A percentile compares a stretch with the other conserved stretches of the same genome.
These are phyloP conservation scores for Hoplodrina ambigua DNA, from an alignment of 2,888 invertebrate species.

Conservation along the genomic window DNA sequence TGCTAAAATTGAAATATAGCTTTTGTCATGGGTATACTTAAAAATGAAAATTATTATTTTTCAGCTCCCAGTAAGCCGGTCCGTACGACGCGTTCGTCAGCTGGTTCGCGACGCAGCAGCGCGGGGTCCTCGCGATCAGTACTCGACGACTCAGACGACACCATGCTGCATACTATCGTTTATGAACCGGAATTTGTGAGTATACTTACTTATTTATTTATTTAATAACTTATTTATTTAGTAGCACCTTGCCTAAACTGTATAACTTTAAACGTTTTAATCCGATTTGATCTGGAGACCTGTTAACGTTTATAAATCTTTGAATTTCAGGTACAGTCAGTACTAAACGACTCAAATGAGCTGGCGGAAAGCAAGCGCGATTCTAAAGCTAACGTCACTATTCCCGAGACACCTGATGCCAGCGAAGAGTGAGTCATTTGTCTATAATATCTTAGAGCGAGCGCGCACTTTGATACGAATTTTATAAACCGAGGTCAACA, in stretches of 20 bases:
- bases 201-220: conserved; percentile 24
- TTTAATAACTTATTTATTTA: background rate
- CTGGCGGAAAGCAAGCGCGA: conserved; percentile 66
- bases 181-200: conserved; percentile 84
- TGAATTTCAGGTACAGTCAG: conserved; percentile 77
- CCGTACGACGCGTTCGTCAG: conserved; percentile 70
- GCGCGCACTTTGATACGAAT: no score
- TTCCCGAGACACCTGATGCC: conserved; percentile 85
- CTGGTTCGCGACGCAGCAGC: conserved; percentile 72
- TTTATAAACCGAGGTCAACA: no score
- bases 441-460: no score
- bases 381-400: conserved; percentile 81
- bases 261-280: no score
- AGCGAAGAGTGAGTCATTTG: conserved; percentile 84
- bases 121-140: conserved; percentile 66
- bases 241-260: no score
- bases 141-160: conserved; percentile 81
- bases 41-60: background rate
- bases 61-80: conserved; percentile 36
- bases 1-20: no score
- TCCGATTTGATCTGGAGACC: no score
- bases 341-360: conserved; percentile 81
- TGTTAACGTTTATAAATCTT: background rate
- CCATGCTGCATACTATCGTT: conserved; percentile 85
- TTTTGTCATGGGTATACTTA: no score